Base-by-base conservation (phyloP, 1,140 invertebrate genomes). In the Riptortus pedestris region DNA sequence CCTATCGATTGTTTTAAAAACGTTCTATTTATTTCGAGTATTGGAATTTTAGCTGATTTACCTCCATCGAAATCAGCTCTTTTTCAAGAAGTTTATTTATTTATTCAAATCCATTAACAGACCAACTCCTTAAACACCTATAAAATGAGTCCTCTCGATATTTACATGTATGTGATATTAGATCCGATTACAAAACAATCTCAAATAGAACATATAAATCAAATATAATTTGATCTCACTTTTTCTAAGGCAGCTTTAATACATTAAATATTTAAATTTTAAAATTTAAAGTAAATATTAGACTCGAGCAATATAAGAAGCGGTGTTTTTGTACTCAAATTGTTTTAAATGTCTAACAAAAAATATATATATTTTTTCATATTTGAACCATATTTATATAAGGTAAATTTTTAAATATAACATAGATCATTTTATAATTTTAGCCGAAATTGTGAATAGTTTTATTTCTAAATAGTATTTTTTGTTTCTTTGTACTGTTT, bases 331-430 rank as follows among this genome's bases (percentile, higher is more conserved):
- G 64, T 65, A 65, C 64, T 65, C 64, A 59, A 64, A 64, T 64
- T 65, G 64, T 65, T 65, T 65, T 65, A 61, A 65, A 62, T 29
- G n/a, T 33, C 48, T 33, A 65, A 65, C 58, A 52, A 65, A 60
- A n/a, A 60, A 59, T 59, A 65, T 58, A 65, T 65, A 65, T 65
- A 65, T 65, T 65, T 63, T 63, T 65, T 65, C 64, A 65, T 65
- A 65, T 65, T 65, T 65, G 64, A 65, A 65, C 64, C 58, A 65
- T 65, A 65, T 65, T 65, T 65, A 65, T 65, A 65, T 65, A 65
- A 61, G 64, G 61, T 65, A 60, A 64, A 58, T 31, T 58, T 55
- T 64, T 64, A 58, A 33, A 55, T 57, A 64, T 33, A 63, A 33
- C 16, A 57, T 57, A 45, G 43, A 47, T 43, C 29, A 38, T 65